These are phyloP conservation scores for Hylaea fasciaria DNA, from an alignment of 2,888 invertebrate species.

Conservation along the genomic window DNA sequence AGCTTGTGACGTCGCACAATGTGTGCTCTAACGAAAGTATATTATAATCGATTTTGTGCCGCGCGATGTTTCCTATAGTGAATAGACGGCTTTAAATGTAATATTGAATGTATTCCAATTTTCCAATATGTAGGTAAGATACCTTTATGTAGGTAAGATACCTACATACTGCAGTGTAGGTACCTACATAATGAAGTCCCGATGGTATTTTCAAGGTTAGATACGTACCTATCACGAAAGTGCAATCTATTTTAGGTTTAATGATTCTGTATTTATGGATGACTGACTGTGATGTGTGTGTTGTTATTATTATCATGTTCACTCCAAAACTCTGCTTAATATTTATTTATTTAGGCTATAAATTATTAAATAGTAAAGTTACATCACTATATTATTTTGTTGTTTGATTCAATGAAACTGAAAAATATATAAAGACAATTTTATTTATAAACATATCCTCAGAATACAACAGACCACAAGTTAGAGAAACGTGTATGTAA, in stretches of 20 bases:
- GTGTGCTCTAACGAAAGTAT: too few relatives aligned
- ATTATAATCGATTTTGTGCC: too few relatives aligned
- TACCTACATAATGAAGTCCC: too few relatives aligned
- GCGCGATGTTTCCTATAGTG: too few relatives aligned
- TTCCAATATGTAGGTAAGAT: not conserved
- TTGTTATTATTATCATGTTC: conserved; percentile 5
- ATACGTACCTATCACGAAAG: conserved; percentile 7
- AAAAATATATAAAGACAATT: not conserved
- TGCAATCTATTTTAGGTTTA: conserved; percentile 15
- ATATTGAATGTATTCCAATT: not conserved
- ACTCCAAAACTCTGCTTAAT: not conserved
- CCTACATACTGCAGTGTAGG: too few relatives aligned
- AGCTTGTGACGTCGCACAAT: too few relatives aligned
- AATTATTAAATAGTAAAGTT: not conserved
- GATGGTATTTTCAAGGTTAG: conserved; percentile 12
- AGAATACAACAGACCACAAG: not conserved
- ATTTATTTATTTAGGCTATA: conserved; percentile 18
- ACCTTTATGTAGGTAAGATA: not conserved
- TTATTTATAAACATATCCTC: not conserved
- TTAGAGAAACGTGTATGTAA: too few relatives aligned
- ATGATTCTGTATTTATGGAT: conserved; percentile 1
- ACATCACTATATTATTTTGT: not conserved
- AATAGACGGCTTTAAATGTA: too few relatives aligned
- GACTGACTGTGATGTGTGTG: conserved; percentile 14
- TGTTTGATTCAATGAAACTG: not conserved